Base-by-base conservation (phyloP, 2,797 vertebrate species). In the Phrynocephalus vlangalii region DNA sequence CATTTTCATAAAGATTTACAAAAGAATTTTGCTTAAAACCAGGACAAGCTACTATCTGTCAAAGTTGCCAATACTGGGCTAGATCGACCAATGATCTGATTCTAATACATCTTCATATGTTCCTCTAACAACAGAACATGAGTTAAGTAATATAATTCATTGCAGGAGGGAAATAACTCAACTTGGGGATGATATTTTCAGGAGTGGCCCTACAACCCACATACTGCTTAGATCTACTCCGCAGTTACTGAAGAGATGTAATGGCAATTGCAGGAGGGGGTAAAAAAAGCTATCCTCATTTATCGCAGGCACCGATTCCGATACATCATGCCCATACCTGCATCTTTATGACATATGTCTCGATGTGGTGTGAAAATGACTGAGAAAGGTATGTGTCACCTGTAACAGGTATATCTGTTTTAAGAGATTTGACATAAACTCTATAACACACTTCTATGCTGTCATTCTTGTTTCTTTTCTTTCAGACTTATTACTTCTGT, bases 361-460 rank as follows among this genome's bases (percentile, higher is more conserved):
- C 44, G 20, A 88, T 80, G 24, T 73, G 28, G 22, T 26, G 11
- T 66, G 38, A 84, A 75, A 30, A 72, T 72, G 67, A 48, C 50
- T 30, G 28, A 78, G 33, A 28, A 86, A n/a, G 75, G 33, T 28
- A 86, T 71, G 50, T 71, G 78, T 86, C 77, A 33, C 70, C 71
- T 82, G 28, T 52, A 82, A 67, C 16, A 33, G 60, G 60, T 79
- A 67, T 56, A 72, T 52, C 24, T 60, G 15, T 4, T 79, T 30
- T 86, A 50, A 71, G 16, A 79, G 50, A 5, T 79, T 38, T 79
- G 77, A 67, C 63, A 82, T 33, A 50, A 82, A 82, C 71, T 68
- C 52, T 22, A 5, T 10, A 77, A 30, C 33, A 2, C 2, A 38
- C 60, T 0, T 10, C 81, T 71, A 84, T 72, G 6, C 30, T 30